Base-by-base conservation (phyloP, 2,797 vertebrate species). In the Meda fulgida region DNA sequence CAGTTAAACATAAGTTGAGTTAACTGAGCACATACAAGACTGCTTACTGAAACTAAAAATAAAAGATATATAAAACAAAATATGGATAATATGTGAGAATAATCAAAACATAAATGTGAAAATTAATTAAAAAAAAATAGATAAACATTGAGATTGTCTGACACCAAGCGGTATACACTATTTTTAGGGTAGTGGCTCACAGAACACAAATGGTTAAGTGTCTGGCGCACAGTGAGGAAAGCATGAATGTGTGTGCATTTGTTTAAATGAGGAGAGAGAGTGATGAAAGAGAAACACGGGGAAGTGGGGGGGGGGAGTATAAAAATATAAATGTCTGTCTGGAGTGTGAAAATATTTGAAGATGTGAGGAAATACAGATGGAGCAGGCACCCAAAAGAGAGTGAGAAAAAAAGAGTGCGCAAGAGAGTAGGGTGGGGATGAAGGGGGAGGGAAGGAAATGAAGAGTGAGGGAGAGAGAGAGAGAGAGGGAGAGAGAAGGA, bases 281-380 rank as follows among this genome's bases (percentile, higher is more conserved):
- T 69, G 69, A 69, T 40, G 78, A 75, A 66, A 63, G 81, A 83
- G 60, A 73, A 78, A 78, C 36, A 80, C 80, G 73, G 82, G 76
- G 77, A 58, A 87, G 51, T 6, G 63, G 69, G 60, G 58, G 19
- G 63, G 69, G 60, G 58, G 19, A 66, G 53, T 78, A 70, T 89
- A 91, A 91, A 89, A 92, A 92, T 86, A 91, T 91, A 93, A 89
- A 92, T 91, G 90, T 93, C 91, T 92, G 89, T 90, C 89, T 91
- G 87, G 88, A 91, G 91, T 92, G 92, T 92, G 92, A 93, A 94
- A 91, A 93, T 92, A 89, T 93, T 91, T 92, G 92, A 91, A 92
- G 89, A 91, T 89, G 90, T 78, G 85, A 90, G 86, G 84, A 87
- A 85, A 86, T 84, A 87, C 46, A 87, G 83, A 81, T 46, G 86